Base-by-base conservation (phyloP, 2,888 invertebrate genomes). In the Thera britannica region DNA sequence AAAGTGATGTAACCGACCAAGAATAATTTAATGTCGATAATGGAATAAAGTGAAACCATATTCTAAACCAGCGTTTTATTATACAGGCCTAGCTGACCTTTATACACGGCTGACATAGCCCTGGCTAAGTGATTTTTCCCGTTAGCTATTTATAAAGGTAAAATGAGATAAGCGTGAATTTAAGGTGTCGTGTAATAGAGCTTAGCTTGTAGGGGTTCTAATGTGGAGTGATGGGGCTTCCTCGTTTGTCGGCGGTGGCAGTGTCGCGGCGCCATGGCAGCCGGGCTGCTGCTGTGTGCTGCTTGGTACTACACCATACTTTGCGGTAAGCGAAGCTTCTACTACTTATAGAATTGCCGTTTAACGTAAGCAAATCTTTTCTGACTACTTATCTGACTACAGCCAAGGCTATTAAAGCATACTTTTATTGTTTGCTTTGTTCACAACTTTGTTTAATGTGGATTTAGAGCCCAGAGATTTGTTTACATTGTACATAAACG, bases 231-330 rank as follows among this genome's bases (percentile, higher is more conserved):
- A 71, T 81, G 80, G 69, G 92, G 92, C 85, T 92, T 92, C 92
- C 41, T 58, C 69, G 70, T 62, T 0, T 52, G 68, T 70, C 72
- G 68, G 72, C 70, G 79, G 72, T 71, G 80, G 76, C 83, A 85
- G 86, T 83, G 76, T 71, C 72, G 80, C 76, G 74, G 73, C 83
- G 83, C 81, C 84, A 92, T 92, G 92, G 87, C 85, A 81, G 81
- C 82, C 73, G 93, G 93, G 62, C 77, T 86, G 62, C 77, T 92
- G 70, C 84, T 93, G 75, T 91, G 91, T 78, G 77, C 75, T 38
- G 90, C 91, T 67, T 93, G 93, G 93, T 92, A 89, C 76, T 92
- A 85, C 74, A 93, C 93, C 62, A 93, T 93, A 73, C 76, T 93
- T 56, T 54, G 54, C 46, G 58, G 58, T 52, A 54, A 59, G 58